phyloP scores from a whole-genome alignment of 1,140 invertebrate genomes.

The Papilio xuthus region DNA sequence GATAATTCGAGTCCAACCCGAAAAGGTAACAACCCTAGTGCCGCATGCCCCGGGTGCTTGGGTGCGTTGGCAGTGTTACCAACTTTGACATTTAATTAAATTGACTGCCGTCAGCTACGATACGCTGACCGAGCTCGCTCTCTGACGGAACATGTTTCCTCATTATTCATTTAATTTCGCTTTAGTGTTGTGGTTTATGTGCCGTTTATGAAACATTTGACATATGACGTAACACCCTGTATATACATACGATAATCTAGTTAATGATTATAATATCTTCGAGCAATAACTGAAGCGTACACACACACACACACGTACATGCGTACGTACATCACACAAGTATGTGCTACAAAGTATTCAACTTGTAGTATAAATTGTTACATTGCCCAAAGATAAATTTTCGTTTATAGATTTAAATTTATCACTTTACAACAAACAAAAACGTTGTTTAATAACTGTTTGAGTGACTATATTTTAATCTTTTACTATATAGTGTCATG shows the following conservation, averaged over 20 bases:
- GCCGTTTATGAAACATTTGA: slow-evolving; percentile 20
- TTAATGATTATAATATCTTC: background rate
- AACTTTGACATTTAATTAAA: slow-evolving; percentile 72
- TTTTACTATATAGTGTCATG: too few species aligned
- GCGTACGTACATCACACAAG: too few species aligned
- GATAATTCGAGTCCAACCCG: background rate
- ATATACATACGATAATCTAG: background rate
- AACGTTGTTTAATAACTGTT: background rate
- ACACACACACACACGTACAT: too few species aligned
- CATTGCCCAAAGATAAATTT: too few species aligned
- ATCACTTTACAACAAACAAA: background rate
- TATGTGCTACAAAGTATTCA: background rate
- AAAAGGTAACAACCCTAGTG: background rate
- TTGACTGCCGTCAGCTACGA: slow-evolving; percentile 45
- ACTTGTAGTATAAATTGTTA: too few species aligned
- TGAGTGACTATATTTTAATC: too few species aligned
- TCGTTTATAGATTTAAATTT: background rate
- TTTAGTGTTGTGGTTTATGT: slow-evolving; percentile 32
- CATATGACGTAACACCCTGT: slow-evolving; percentile 2
- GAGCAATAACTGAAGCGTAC: background rate
- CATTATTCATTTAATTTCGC: slow-evolving; percentile 46
- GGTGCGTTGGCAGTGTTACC: slow-evolving; percentile 57
- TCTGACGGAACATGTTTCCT: slow-evolving; percentile 48
- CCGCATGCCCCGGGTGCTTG: slow-evolving; percentile 14
- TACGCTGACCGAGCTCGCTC: slow-evolving; percentile 58